Conservation (phyloP, 2,888 invertebrate species). For the Drosophila melanosoma region DNA sequence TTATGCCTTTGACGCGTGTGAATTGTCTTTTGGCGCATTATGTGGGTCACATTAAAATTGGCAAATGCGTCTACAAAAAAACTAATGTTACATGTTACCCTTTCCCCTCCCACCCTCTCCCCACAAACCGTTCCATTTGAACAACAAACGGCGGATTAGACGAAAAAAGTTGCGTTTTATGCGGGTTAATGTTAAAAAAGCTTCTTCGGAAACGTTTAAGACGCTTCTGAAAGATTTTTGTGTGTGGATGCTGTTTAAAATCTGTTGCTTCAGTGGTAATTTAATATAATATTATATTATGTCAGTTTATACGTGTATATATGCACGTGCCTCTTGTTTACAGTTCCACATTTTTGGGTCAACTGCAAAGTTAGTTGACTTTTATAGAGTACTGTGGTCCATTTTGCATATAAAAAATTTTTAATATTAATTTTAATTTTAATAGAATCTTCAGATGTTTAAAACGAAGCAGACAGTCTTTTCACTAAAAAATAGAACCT, state of each 20-base stretch:
- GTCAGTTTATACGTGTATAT: not conserved
- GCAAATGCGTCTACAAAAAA: conserved; percentile 29
- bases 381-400: not conserved
- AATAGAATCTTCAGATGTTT: not conserved
- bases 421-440: not conserved
- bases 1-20: conserved; percentile 63
- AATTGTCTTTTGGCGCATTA: conserved; percentile 47
- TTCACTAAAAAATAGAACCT: not conserved
- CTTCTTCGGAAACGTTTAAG: not conserved
- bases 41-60: conserved; percentile 62
- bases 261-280: not conserved
- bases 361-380: conserved; percentile 23
- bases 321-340: not conserved
- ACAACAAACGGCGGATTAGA: conserved; percentile 1
- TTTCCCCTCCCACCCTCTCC: not conserved
- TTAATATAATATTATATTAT: not conserved
- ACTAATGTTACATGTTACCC: conserved; percentile 1
- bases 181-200: conserved; percentile 19
- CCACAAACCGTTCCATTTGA: not conserved
- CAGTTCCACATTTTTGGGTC: not conserved
- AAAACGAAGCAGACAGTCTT: not conserved
- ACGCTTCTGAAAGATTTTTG: not conserved
- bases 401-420: not conserved
- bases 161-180: conserved; percentile 16
- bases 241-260: not conserved